Percentiles rank a stretch among this genome's conserved stretches.
phyloP scores from a whole-genome alignment of 1,140 invertebrate genomes.

The Aphaenogaster ashmeadi region DNA sequence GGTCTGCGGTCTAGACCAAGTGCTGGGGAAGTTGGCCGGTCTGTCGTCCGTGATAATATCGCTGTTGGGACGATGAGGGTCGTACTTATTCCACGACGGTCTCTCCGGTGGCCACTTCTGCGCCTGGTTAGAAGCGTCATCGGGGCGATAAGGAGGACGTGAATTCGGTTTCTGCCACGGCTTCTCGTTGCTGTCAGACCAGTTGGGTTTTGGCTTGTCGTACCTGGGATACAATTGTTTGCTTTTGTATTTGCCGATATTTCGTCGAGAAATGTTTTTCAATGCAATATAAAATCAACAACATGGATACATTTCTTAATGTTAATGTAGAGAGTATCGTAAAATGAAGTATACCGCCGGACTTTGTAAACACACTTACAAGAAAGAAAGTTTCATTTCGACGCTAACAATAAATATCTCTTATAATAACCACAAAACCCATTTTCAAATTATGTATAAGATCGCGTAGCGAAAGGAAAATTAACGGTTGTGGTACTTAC shows the following conservation, averaged over 20 bases:
- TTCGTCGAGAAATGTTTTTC: neutral
- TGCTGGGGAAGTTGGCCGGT: conserved; percentile 90
- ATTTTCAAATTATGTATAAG: conserved; percentile 6
- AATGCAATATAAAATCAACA: neutral
- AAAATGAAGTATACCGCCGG: neutral
- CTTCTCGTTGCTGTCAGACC: conserved; percentile 79
- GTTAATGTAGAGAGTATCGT: neutral
- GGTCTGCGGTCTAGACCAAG: conserved; percentile 80
- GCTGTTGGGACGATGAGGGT: conserved; percentile 73
- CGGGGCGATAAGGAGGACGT: conserved; percentile 73
- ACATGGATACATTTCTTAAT: neutral
- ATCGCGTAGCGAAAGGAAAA: conserved; percentile 41
- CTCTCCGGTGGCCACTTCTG: conserved; percentile 86
- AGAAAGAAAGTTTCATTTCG: conserved; percentile 33
- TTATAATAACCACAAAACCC: conserved; percentile 8
- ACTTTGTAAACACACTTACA: neutral
- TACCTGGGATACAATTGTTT: conserved; percentile 75
- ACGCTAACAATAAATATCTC: conserved; percentile 26
- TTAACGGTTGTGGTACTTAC: conserved; percentile 68
- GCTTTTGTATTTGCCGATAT: neutral
- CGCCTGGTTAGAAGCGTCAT: conserved; percentile 78
- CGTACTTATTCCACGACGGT: conserved; percentile 82
- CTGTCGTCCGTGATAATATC: conserved; percentile 91
- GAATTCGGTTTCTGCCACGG: conserved; percentile 79
- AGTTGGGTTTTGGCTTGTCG: conserved; percentile 82